A percentile compares a stretch with the other conserved stretches of the same genome.
Conservation (phyloP, 1,140 invertebrate genomes). For the Dreissena rostriformis region DNA sequence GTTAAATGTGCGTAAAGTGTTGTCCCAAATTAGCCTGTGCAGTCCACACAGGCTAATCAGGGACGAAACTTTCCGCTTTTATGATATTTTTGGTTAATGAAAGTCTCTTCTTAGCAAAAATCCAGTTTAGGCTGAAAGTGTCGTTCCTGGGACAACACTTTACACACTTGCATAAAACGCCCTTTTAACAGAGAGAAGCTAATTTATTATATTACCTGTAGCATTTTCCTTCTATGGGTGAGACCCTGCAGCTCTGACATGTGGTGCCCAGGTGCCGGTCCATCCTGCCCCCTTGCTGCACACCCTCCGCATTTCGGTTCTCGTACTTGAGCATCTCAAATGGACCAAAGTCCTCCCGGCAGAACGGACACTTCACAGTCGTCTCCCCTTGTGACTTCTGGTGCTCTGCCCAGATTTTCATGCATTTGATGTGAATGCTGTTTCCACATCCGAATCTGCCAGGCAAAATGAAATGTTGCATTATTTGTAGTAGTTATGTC, state of each 20-base stretch:
- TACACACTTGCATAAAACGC: too few relatives aligned
- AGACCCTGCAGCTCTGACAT: slow-evolving; percentile 75
- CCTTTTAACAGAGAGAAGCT: too few relatives aligned
- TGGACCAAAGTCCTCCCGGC: slow-evolving; percentile 81
- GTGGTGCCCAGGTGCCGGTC: slow-evolving; percentile 74
- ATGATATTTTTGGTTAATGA: too few relatives aligned
- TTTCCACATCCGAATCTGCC: slow-evolving; percentile 81
- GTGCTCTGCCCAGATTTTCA: slow-evolving; percentile 81
- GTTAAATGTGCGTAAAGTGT: too few relatives aligned
- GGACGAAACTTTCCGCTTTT: too few relatives aligned
- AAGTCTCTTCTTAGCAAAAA: too few relatives aligned
- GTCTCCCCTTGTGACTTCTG: slow-evolving; percentile 76
- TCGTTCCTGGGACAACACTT: too few relatives aligned
- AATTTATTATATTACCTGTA: slow-evolving; percentile 80
- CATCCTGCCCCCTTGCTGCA: slow-evolving; percentile 59
- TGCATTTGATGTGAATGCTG: slow-evolving; percentile 82
- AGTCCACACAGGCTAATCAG: too few relatives aligned
- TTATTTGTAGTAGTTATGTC: too few relatives aligned
- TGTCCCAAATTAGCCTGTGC: too few relatives aligned
- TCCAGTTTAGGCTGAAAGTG: too few relatives aligned
- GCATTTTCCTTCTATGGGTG: slow-evolving; percentile 81
- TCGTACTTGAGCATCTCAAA: slow-evolving; percentile 78
- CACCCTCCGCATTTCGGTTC: slow-evolving; percentile 73
- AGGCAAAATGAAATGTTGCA: neutral
- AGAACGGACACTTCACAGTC: slow-evolving; percentile 80